Evolutionary conservation across 2,797 vertebrate genomes (phyloP), one percentile per base, ranked within the genome.

Genomic region (Enteromius afrohamiltoni): DNA sequence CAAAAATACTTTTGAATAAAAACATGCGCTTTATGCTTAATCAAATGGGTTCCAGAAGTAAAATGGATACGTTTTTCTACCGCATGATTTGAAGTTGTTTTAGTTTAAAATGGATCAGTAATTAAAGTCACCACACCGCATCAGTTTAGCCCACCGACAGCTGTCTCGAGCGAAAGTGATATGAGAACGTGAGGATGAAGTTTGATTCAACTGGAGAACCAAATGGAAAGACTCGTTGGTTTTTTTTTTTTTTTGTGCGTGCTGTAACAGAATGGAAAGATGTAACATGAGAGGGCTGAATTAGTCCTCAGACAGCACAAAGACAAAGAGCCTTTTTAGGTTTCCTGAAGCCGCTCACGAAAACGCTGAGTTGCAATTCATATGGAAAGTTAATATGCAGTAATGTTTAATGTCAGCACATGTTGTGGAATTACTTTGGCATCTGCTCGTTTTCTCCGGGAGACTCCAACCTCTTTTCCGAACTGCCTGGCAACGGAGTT

Each of bases 371-470:
- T 95, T 95, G 94, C 93, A 91, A 85, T 91, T 91, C 92, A 92
- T 95, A 95, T 94, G 95, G 95, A 95, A 96, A 95, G 94, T 92
- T 93, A 93, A 95, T 94, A 92, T 93, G 91, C 92, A 89, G 92
- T 91, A 93, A 94, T 94, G 93, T 94, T 95, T 94, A 95, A 94
- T 94, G 95, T 96, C 94, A 95, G 95, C 94, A 95, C 93, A 94
- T 94, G 94, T 94, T 93, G 93, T 84, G 88, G 91, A 95, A 93
- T 95, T 94, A 94, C 91, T 94, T 93, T 95, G 95, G 94, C 95
- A 90, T 94, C 89, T 87, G 91, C 90, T 93, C 91, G 89, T 91
- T 90, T 91, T 94, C 91, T 93, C 89, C 87, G 91, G 93, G 92
- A 94, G 92, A 90, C 93, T 92, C 85, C 51, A 89, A 86, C 90